A percentile compares a stretch with the other conserved stretches of the same genome.
Evolutionary conservation across 2,888 invertebrate species (phyloP).

Genomic region (Nebria salina): DNA sequence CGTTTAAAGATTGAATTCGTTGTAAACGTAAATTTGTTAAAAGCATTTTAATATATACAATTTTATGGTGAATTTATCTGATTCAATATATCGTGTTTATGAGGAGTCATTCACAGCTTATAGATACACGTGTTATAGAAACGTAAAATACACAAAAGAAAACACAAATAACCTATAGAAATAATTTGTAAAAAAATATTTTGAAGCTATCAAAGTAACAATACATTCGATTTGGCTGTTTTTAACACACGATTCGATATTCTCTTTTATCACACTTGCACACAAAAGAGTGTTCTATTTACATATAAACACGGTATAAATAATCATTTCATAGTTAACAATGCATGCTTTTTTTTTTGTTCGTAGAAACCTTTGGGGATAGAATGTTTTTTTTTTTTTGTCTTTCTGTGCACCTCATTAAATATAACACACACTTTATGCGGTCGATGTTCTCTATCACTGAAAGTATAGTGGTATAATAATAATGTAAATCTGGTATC

Average conservation of each 20-base stretch:
- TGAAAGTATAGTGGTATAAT: background rate
- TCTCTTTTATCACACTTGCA: background rate
- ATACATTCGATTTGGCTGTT: background rate
- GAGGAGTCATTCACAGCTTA: background rate
- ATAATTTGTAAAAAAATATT: background rate
- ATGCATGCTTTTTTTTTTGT: background rate
- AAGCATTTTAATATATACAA: no score
- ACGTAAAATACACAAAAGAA: background rate
- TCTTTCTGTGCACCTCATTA: background rate
- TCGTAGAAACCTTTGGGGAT: background rate
- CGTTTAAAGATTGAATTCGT: no score
- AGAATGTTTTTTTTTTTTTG: background rate
- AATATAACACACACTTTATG: background rate
- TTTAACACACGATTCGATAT: background rate
- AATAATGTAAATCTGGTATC: background rate
- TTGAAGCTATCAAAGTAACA: background rate
- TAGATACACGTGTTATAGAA: no score
- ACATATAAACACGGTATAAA: slow-evolving; percentile 1
- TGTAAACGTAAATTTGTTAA: no score
- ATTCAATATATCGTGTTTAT: background rate
- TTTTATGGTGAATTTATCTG: no score
- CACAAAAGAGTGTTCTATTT: background rate
- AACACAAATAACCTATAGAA: background rate
- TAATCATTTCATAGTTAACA: background rate
- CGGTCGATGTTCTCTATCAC: background rate